Evolutionary conservation across 1,140 invertebrate species (phyloP), one percentile per base, ranked within the genome.

Genomic region (Eubasilissa regina): DNA sequence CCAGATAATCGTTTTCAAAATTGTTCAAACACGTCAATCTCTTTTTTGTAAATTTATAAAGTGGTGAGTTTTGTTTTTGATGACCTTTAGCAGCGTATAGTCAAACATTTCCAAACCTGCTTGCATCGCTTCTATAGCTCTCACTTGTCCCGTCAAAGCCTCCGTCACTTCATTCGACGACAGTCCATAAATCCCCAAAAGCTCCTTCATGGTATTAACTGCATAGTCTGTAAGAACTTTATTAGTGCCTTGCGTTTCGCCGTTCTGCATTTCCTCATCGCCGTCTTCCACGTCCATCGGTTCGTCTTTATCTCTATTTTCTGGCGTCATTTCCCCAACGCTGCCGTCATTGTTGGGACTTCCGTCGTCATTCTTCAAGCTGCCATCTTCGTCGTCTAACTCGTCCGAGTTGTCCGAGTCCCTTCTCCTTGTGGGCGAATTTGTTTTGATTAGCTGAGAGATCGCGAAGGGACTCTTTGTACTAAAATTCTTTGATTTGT

Each of bases 181-280:
- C 62, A 93, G 86, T 45, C 93, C 93, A 84, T 95, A 94, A 81
- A 95, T 92, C 13, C 92, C 92, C 15, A 95, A 86, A 45, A 95
- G 86, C 85, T 94, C 93, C 79, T 94, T 93, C 93, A 94, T 94
- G 3, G 93, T 94, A 73, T 91, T 93, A 87, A 94, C 92, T 6
- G 93, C 93, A 85, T 93, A 94, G 83, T 94, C 93, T 80, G 92
- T 90, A 85, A 94, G 84, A 66, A 89, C 87, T 82, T 87, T 88
- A 80, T 89, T 89, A 11, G 87, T 87, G 78, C 86, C 87, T 25
- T 85, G 85, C 19, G 84, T 81, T 13, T 89, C 88, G 17, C 88
- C 88, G 83, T 89, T 89, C 53, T 86, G 86, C 79, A 87, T 87
- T 10, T 82, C 79, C 35, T 89, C 60, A 35, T 55, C 80, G n/a